Percentiles rank a stretch among this genome's conserved stretches.
Evolutionary conservation across 2,888 invertebrate genomes (phyloP).

Genomic region (Agrotis ipsilon): DNA sequence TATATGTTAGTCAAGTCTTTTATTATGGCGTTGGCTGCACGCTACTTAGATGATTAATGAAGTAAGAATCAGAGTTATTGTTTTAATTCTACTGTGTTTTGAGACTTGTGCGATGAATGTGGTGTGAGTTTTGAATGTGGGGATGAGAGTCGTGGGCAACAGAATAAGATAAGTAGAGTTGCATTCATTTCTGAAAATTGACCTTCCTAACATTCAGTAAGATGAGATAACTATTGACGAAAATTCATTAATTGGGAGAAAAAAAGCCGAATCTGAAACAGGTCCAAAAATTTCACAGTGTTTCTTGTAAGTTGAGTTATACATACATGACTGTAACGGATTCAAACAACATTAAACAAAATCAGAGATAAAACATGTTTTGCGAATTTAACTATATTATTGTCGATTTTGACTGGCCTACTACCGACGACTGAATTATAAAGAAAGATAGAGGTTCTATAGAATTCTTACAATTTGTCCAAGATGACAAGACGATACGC

Average conservation of each 20-base stretch:
- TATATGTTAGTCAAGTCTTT: constrained; percentile 53
- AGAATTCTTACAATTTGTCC: constrained; percentile 34
- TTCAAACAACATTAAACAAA: too few relatives aligned
- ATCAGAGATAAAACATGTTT: too few relatives aligned
- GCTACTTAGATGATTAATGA: constrained; percentile 64
- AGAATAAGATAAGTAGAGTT: not conserved
- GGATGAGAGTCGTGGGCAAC: constrained; percentile 5
- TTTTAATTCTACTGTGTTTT: constrained; percentile 51
- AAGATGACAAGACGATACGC: constrained; percentile 42
- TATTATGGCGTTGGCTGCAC: constrained; percentile 59
- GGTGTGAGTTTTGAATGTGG: constrained; percentile 2
- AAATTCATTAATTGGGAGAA: too few relatives aligned
- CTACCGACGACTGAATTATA: constrained; percentile 2
- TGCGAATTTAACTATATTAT: too few relatives aligned
- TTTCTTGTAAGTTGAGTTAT: too few relatives aligned
- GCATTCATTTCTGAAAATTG: not conserved
- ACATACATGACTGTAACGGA: too few relatives aligned
- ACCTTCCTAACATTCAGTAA: not conserved
- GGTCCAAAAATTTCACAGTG: too few relatives aligned
- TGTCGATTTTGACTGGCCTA: not conserved
- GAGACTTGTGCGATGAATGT: constrained; percentile 5
- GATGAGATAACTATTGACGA: too few relatives aligned
- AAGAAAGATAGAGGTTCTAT: constrained; percentile 17
- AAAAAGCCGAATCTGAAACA: too few relatives aligned
- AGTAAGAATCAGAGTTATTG: constrained; percentile 57